Evolutionary conservation across 2,888 invertebrate species (phyloP).

Genomic region (Mycalesis mineus): DNA sequence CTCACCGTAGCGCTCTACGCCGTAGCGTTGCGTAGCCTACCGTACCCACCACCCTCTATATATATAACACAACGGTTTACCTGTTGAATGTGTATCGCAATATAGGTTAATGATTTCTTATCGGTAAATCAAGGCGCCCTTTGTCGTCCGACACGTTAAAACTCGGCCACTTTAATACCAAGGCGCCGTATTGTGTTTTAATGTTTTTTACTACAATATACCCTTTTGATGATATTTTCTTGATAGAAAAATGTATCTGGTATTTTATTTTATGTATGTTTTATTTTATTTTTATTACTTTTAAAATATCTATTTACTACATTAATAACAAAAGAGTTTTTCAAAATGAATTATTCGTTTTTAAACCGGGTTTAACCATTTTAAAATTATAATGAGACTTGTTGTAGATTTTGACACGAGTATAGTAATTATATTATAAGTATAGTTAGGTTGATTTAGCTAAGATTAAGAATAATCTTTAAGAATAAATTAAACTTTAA

Average conservation of each 20-base stretch:
- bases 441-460: too few species aligned
- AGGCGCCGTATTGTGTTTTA: neutral
- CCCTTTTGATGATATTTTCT: neutral
- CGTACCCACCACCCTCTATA: slow-evolving; percentile 41
- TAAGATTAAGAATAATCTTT: too few species aligned
- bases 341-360: too few species aligned
- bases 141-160: neutral
- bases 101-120: slow-evolving; percentile 31
- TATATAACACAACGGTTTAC: slow-evolving; percentile 48
- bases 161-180: neutral
- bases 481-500: too few species aligned
- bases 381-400: too few species aligned
- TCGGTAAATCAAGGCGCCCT: slow-evolving; percentile 9
- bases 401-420: too few species aligned
- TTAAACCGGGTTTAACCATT: too few species aligned
- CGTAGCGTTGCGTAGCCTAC: slow-evolving; percentile 25
- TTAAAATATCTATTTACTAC: too few species aligned
- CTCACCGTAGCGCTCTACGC: slow-evolving; percentile 28
- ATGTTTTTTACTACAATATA: neutral
- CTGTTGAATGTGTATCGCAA: slow-evolving; percentile 67
- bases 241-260: neutral
- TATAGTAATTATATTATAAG: too few species aligned
- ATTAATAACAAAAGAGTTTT: too few species aligned
- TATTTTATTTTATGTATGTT: neutral
- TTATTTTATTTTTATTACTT: neutral